A percentile compares a stretch with the other conserved stretches of the same genome.
phyloP scores from a whole-genome alignment of 2,113 vertebrate species.

The Rhinolophus ferrumequinum region DNA sequence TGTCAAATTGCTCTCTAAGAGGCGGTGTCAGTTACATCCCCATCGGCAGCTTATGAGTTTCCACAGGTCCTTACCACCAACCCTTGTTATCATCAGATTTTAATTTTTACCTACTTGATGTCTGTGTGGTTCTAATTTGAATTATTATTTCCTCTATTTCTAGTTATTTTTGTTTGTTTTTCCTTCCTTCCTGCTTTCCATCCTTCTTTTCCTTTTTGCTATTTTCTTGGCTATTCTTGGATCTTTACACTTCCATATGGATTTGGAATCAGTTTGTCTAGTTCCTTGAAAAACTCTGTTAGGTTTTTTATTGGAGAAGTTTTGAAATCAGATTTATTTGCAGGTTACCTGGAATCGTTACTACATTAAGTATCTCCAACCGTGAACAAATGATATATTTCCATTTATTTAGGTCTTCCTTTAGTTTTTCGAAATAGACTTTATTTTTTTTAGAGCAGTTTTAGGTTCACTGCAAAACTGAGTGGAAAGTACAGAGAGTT shows the following conservation, averaged over 20 bases:
- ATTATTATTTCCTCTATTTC: neutral
- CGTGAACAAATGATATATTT: neutral
- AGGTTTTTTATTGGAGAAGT: neutral
- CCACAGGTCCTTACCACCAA: neutral
- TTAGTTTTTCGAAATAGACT: neutral
- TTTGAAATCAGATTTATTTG: neutral
- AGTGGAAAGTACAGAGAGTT: neutral
- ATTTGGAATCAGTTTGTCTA: constrained; percentile 4
- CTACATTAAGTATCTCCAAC: neutral
- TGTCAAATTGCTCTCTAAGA: neutral
- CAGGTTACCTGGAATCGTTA: neutral
- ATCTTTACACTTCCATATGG: neutral
- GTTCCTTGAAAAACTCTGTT: neutral
- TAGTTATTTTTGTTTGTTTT: neutral
- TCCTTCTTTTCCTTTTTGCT: neutral
- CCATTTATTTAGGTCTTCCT: neutral
- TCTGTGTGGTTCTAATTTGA: neutral
- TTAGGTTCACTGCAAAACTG: neutral
- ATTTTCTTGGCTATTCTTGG: neutral
- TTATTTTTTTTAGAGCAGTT: neutral
- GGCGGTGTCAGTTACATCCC: neutral
- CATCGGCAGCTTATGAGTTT: neutral
- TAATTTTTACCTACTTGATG: neutral
- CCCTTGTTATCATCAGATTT: neutral
- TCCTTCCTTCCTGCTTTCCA: neutral